Evolutionary conservation across 1,140 invertebrate species (phyloP).

Genomic region (Protaetia brevitarsis): DNA sequence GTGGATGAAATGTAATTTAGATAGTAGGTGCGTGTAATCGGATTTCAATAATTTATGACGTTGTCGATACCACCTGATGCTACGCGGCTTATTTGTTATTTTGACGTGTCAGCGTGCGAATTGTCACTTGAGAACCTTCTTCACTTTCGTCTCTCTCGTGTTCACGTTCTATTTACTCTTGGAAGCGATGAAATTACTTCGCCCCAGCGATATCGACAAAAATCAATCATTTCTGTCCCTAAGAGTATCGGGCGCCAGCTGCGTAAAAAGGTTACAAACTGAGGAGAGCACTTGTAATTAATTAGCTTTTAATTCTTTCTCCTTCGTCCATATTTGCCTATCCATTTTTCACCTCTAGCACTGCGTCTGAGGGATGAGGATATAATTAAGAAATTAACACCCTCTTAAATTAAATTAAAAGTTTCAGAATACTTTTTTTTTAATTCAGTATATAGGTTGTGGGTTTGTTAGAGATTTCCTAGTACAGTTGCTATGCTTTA

Average conservation of each 20-base stretch:
- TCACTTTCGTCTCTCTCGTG: not conserved
- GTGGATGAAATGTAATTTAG: conserved; percentile 4
- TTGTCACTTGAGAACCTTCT: not conserved
- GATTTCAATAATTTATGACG: conserved; percentile 18
- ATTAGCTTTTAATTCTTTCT: not conserved
- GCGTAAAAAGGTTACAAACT: not conserved
- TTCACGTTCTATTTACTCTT: not conserved
- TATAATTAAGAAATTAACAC: too few relatives aligned
- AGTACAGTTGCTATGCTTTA: too few relatives aligned
- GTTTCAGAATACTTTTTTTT: too few relatives aligned
- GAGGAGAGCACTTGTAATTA: not conserved
- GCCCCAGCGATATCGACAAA: not conserved
- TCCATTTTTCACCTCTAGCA: too few relatives aligned
- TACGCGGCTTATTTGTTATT: conserved; percentile 17
- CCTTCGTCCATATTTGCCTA: too few relatives aligned
- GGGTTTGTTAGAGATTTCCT: too few relatives aligned
- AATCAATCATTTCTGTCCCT: not conserved
- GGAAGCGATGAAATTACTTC: not conserved
- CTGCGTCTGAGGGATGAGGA: too few relatives aligned
- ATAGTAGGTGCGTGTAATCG: conserved; percentile 14
- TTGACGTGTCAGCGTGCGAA: conserved; percentile 12
- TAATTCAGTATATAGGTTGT: too few relatives aligned
- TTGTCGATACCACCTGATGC: conserved; percentile 17
- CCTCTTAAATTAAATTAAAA: too few relatives aligned
- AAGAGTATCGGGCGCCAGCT: not conserved